These are phyloP conservation scores for Brenthis daphne DNA, from an alignment of 2,888 invertebrate genomes.

Conservation along the genomic window DNA sequence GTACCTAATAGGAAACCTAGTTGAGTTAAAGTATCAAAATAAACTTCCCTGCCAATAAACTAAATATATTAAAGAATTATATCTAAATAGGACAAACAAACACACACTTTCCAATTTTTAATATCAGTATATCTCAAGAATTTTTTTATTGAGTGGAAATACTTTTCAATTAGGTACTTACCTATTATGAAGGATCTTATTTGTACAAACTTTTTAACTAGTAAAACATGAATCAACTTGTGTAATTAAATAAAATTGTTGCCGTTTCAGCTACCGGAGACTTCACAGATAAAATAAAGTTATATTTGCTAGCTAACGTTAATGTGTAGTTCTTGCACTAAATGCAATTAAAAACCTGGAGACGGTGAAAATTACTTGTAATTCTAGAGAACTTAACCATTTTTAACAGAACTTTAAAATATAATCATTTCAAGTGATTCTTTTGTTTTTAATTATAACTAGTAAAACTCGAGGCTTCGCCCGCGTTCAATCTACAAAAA, in stretches of 20 bases:
- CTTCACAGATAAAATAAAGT: constrained; percentile 16
- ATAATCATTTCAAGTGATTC: too few species aligned
- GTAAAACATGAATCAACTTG: not conserved
- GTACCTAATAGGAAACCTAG: too few species aligned
- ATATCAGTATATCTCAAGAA: not conserved
- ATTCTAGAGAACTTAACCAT: not conserved
- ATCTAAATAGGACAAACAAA: too few species aligned
- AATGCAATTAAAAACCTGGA: constrained; percentile 5
- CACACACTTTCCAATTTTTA: not conserved
- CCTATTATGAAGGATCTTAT: too few species aligned
- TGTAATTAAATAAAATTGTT: constrained; percentile 13
- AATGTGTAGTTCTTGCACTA: constrained; percentile 16
- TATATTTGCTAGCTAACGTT: constrained; percentile 21
- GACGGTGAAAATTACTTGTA: constrained; percentile 3
- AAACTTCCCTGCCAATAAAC: too few species aligned
- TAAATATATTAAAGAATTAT: too few species aligned
- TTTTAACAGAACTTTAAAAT: not conserved
- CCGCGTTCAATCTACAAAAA: too few species aligned
- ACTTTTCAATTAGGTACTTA: too few species aligned
- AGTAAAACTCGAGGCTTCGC: too few species aligned
- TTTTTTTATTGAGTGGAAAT: not conserved
- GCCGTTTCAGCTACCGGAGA: constrained; percentile 9
- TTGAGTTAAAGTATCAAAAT: too few species aligned
- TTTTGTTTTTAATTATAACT: too few species aligned
- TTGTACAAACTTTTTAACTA: not conserved